Base-by-base conservation (phyloP, 2,797 vertebrate genomes). In the Euphonia xanthogaster region DNA sequence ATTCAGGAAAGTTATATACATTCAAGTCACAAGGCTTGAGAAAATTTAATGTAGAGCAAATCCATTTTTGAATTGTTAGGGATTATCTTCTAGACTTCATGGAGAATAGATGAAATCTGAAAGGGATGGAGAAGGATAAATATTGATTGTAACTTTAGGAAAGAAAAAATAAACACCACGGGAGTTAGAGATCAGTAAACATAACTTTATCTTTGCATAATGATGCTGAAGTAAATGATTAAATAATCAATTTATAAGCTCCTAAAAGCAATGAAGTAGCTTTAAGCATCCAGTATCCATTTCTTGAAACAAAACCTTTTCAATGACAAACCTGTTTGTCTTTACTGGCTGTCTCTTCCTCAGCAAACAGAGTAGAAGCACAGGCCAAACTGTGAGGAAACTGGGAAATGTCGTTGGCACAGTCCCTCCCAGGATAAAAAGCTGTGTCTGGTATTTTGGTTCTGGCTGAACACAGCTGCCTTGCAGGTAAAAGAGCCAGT, bases 131-230 rank as follows among this genome's bases (percentile, higher is more conserved):
- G 54, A 90, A 91, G 24, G 79, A 86, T 68, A 86, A 88, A 88
- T 90, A 95, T 83, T 83, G 82, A 91, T 75, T n/a, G 75, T 75
- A 40, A 25, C 42, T 65, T 93, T 78, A 77, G 51, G 61, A 91
- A 92, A 82, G 27, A 18, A 90, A 93, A 93, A 95, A 86, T 65
- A 86, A 94, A 72, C 75, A 95, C 23, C 28, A n/a, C 18, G 15
- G 17, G 58, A 81, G 78, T 86, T 91, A 65, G 45, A 77, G 44
- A 86, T 54, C 21, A 47, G 54, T 83, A 93, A 83, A 83, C 4
- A 48, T n/a, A 95, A 82, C 11, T 63, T 82, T 84, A 61, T 62
- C 67, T 93, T 85, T 83, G 53, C n/a, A 88, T 45, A 78, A 78
- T 47, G 8, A 81, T 67, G 60, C 70, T 40, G 47, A 88, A 88